Percentiles rank a stretch among this genome's conserved stretches.
Conservation (phyloP, 2,113 vertebrate genomes). For the Ploceus nigricollis region DNA sequence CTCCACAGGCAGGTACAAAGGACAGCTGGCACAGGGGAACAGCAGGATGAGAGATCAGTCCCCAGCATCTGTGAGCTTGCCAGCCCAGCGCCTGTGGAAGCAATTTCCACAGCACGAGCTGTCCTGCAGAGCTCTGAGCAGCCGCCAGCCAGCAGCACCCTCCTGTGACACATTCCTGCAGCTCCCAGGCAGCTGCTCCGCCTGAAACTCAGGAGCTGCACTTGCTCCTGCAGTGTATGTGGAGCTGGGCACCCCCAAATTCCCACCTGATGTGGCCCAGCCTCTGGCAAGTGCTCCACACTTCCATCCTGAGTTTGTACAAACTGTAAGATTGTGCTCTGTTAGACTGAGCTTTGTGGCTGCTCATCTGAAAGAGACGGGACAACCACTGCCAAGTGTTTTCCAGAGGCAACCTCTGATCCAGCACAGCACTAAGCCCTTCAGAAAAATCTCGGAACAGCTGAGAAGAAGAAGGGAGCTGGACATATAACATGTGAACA, state of each 20-base stretch:
- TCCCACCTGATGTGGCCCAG: slow-evolving; percentile 24
- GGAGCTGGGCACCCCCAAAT: not conserved
- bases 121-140: not conserved
- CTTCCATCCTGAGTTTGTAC: slow-evolving; percentile 65
- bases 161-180: not conserved
- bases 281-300: slow-evolving; percentile 60
- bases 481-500: not conserved
- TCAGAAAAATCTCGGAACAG: not conserved
- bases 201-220: not conserved
- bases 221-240: not conserved
- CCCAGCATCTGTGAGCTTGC: not conserved
- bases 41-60: not conserved
- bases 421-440: not conserved
- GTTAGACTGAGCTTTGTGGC: slow-evolving; percentile 49
- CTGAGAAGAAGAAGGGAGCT: not conserved
- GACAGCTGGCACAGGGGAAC: not conserved
- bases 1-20: not conserved
- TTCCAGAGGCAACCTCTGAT: not conserved
- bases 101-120: not conserved
- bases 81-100: not conserved
- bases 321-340: slow-evolving; percentile 66
- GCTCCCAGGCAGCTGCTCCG: not conserved
- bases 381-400: not conserved
- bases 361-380: slow-evolving; percentile 61
- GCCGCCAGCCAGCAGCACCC: not conserved